These are phyloP conservation scores for Nephotettix cincticeps DNA, from an alignment of 1,140 invertebrate genomes.

Conservation along the genomic window DNA sequence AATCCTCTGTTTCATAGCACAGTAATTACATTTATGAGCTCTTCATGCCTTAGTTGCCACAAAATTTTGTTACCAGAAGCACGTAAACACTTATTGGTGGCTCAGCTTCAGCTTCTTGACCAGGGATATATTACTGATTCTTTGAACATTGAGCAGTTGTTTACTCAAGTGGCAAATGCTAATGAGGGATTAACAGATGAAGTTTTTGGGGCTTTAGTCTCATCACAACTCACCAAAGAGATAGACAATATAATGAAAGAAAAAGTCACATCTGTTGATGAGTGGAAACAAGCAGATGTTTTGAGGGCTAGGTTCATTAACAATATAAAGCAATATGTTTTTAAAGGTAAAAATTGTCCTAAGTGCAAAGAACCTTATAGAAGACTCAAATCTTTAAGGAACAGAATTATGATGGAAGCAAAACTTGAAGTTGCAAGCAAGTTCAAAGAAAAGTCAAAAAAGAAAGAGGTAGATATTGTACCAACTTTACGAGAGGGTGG, in stretches of 20 bases:
- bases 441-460: slow-evolving; percentile 26
- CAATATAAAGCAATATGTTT: slow-evolving; percentile 55
- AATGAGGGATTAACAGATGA: background rate
- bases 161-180: background rate
- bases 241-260: slow-evolving; percentile 45
- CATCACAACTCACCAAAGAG: slow-evolving; percentile 38
- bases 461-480: background rate
- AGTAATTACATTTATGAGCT: slow-evolving; percentile 64
- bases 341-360: slow-evolving; percentile 57
- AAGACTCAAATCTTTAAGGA: slow-evolving; percentile 44
- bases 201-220: slow-evolving; percentile 36
- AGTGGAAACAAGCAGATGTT: slow-evolving; percentile 46
- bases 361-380: slow-evolving; percentile 60
- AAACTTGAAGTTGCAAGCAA: slow-evolving; percentile 37
- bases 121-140: slow-evolving; percentile 72
- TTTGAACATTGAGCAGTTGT: slow-evolving; percentile 57
- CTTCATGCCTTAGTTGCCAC: slow-evolving; percentile 70
- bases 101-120: slow-evolving; percentile 75
- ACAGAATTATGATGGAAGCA: slow-evolving; percentile 42
- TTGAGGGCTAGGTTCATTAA: slow-evolving; percentile 54
- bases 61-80: slow-evolving; percentile 63
- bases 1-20: slow-evolving; percentile 89
- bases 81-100: slow-evolving; percentile 63
- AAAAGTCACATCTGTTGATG: slow-evolving; percentile 48
- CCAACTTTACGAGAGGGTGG: slow-evolving; percentile 42